These are phyloP conservation scores for Copsychus sechellarum DNA, from an alignment of 2,113 vertebrate species.

Conservation along the genomic window DNA sequence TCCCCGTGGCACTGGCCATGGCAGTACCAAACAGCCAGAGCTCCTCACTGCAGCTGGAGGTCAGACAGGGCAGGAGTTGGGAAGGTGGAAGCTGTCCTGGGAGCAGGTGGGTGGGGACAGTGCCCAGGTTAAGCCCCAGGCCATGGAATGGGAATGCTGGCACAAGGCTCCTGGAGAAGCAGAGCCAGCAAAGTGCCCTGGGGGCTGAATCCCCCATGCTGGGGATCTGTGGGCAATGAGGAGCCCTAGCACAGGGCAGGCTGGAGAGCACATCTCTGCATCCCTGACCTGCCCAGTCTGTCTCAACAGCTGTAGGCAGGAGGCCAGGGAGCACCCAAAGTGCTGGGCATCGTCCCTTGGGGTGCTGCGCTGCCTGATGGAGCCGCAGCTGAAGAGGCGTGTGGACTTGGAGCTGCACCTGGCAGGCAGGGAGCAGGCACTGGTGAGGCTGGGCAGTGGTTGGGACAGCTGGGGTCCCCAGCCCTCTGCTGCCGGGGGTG, in stretches of 20 bases:
- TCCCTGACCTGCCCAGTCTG: neutral
- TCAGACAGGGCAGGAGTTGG: neutral
- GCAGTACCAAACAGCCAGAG: neutral
- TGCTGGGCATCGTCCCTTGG: neutral
- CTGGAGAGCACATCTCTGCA: neutral
- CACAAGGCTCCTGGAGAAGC: neutral
- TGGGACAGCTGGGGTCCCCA: neutral
- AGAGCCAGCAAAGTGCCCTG: fast-evolving
- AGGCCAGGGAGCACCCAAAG: neutral
- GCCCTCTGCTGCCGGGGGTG: too few species aligned
- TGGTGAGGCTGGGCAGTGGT: conserved; percentile 21
- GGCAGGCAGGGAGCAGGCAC: conserved; percentile 24
- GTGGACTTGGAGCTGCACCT: conserved; percentile 19
- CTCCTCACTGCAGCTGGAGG: neutral
- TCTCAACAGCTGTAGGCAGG: neutral
- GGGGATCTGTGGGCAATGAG: fast-evolving
- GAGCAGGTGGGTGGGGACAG: neutral
- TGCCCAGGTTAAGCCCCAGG: fast-evolving
- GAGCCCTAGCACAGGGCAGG: neutral
- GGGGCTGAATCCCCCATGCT: fast-evolving
- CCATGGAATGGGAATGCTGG: fast-evolving
- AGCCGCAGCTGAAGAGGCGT: neutral
- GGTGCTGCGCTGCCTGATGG: neutral
- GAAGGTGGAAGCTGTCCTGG: neutral
- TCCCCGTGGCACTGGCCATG: neutral